A percentile compares a stretch with the other conserved stretches of the same genome.
Conservation (phyloP, 2,888 invertebrate species). For the Agrochola circellaris region DNA sequence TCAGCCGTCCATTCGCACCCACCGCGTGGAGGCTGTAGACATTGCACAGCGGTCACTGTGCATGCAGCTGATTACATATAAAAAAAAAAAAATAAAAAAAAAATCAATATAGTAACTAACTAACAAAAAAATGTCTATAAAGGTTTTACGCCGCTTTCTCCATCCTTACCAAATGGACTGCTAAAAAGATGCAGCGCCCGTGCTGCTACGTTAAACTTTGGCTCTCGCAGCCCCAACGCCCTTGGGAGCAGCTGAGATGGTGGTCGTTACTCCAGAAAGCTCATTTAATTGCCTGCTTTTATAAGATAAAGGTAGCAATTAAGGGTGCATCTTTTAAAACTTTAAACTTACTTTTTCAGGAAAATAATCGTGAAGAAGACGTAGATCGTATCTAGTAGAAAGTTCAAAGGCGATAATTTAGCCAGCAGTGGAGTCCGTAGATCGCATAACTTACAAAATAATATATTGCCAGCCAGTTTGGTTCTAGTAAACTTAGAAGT, state of each 20-base stretch:
- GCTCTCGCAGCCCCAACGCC: neutral
- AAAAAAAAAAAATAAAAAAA: no score
- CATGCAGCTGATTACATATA: no score
- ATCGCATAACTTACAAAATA: constrained; percentile 19
- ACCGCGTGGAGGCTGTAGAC: neutral
- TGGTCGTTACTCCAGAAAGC: neutral
- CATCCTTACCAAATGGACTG: neutral
- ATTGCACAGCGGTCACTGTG: no score
- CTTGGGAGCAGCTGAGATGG: neutral
- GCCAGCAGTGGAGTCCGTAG: constrained; percentile 10
- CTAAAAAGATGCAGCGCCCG: neutral
- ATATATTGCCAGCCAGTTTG: constrained; percentile 42
- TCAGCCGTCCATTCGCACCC: neutral
- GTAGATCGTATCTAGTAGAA: constrained; percentile 36
- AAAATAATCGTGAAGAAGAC: constrained; percentile 18
- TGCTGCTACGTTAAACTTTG: neutral
- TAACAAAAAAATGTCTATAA: neutral
- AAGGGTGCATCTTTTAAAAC: constrained; percentile 11
- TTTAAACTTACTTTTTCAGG: neutral
- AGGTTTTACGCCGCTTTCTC: no score
- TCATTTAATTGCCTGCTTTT: constrained; percentile 7
- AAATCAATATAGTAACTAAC: no score
- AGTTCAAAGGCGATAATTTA: constrained; percentile 53
- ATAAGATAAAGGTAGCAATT: constrained; percentile 25
- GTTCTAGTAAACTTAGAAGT: constrained; percentile 13